These are phyloP conservation scores for Melanchra persicariae DNA, from an alignment of 2,888 invertebrate species.

Conservation along the genomic window DNA sequence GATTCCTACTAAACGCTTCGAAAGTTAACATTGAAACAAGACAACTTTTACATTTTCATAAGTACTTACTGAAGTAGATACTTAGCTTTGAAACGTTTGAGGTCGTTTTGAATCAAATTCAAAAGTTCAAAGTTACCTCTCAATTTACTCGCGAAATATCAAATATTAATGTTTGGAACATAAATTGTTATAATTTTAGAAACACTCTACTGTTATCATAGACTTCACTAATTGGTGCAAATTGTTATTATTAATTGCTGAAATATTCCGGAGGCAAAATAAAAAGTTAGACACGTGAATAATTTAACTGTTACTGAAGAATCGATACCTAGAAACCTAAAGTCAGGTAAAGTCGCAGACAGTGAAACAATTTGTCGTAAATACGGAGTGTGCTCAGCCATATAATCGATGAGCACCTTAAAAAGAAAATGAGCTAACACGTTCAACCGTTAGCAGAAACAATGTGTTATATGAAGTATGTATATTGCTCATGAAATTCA, in stretches of 20 bases:
- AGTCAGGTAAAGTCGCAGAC: conserved; percentile 16
- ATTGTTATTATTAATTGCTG: conserved; percentile 8
- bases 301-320: conserved; percentile 6
- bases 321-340: neutral
- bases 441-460: conserved; percentile 77
- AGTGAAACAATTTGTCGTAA: conserved; percentile 22
- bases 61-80: conserved; percentile 42
- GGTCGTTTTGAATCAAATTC: conserved; percentile 32
- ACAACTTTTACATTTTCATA: conserved; percentile 55
- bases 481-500: conserved; percentile 88
- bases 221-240: conserved; percentile 27
- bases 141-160: conserved; percentile 46
- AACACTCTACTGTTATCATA: conserved; percentile 18
- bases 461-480: conserved; percentile 82
- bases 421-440: conserved; percentile 78
- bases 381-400: conserved; percentile 41
- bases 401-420: conserved; percentile 59
- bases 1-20: conserved; percentile 38
- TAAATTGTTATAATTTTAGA: conserved; percentile 33
- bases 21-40: conserved; percentile 49
- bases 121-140: conserved; percentile 36
- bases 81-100: conserved; percentile 45
- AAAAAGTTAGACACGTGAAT: neutral
- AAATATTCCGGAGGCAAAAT: neutral
- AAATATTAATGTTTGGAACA: conserved; percentile 34